Conservation (phyloP, 2,797 vertebrate genomes). For the Pyrocephalus nanus region DNA sequence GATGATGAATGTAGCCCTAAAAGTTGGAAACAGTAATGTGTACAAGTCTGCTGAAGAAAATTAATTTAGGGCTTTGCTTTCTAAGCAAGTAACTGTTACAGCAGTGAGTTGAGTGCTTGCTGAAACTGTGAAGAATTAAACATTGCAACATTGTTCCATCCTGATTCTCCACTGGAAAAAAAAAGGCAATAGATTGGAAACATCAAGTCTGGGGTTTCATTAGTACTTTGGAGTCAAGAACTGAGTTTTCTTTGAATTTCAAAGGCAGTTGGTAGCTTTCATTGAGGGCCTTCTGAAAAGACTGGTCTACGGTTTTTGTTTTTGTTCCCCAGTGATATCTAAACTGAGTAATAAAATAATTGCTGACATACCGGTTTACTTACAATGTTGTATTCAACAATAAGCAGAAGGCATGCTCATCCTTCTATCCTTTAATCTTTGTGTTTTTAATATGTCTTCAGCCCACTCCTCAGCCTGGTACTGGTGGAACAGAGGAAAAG, state of each 20-base stretch:
- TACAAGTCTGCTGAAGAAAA: background rate
- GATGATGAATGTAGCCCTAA: constrained; percentile 44
- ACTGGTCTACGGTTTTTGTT: background rate
- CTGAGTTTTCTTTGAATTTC: background rate
- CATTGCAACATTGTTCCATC: constrained; percentile 4
- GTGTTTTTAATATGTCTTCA: background rate
- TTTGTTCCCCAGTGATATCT: constrained; percentile 17
- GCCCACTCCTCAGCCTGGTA: background rate
- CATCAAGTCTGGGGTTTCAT: background rate
- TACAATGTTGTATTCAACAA: background rate
- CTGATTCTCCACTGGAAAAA: background rate
- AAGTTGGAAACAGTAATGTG: constrained; percentile 32
- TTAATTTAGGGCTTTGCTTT: constrained; percentile 30
- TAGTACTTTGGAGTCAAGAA: background rate
- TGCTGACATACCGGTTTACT: background rate
- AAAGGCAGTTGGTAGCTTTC: constrained; percentile 1
- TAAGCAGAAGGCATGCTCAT: background rate
- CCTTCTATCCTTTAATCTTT: background rate
- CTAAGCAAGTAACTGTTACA: constrained; percentile 37
- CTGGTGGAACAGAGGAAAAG: background rate
- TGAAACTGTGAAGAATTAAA: constrained; percentile 30
- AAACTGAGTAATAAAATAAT: constrained; percentile 17
- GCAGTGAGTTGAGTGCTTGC: background rate
- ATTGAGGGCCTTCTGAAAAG: background rate
- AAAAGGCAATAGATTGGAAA: background rate